Conservation (phyloP, 2,888 invertebrate species). For the Mythimna lalbum region DNA sequence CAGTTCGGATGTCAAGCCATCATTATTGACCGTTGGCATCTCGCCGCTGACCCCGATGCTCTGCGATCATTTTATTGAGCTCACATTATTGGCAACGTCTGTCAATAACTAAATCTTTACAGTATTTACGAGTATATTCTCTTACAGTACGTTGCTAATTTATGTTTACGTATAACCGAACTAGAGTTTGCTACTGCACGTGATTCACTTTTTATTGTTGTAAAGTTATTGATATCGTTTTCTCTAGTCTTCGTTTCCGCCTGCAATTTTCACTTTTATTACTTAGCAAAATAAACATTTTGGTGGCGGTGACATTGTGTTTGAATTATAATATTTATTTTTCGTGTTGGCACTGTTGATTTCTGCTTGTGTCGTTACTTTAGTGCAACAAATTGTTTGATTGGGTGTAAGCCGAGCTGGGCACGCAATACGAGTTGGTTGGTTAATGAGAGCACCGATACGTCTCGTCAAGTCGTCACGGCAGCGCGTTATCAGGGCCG, state of each 20-base stretch:
- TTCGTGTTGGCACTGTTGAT: slow-evolving; percentile 29
- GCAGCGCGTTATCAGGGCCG: slow-evolving; percentile 86
- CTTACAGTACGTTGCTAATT: slow-evolving; percentile 43
- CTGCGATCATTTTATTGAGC: slow-evolving; percentile 81
- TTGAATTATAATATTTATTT: slow-evolving; percentile 9
- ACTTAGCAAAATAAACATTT: background rate
- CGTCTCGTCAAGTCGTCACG: slow-evolving; percentile 82
- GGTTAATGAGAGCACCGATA: slow-evolving; percentile 87
- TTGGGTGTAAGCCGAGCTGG: slow-evolving; percentile 85
- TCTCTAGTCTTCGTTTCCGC: background rate
- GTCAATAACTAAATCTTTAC: slow-evolving; percentile 65
- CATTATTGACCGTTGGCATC: slow-evolving; percentile 84
- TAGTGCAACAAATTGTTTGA: slow-evolving; percentile 81
- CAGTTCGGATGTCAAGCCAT: slow-evolving; percentile 82
- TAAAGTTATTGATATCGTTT: background rate
- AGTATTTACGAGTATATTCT: slow-evolving; percentile 21
- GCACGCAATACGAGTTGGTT: slow-evolving; percentile 82
- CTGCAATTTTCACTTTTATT: slow-evolving; percentile 11
- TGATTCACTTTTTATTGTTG: slow-evolving; percentile 2
- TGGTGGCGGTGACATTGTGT: slow-evolving; percentile 12
- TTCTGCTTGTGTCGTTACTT: slow-evolving; percentile 69
- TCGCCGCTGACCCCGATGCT: slow-evolving; percentile 80
- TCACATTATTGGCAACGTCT: slow-evolving; percentile 75
- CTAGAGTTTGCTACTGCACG: slow-evolving; percentile 6
- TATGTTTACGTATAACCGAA: slow-evolving; percentile 21